Evolutionary conservation across 2,113 vertebrate species (phyloP), one percentile per base, ranked within the genome.

Genomic region (Oryzias curvinotus): DNA sequence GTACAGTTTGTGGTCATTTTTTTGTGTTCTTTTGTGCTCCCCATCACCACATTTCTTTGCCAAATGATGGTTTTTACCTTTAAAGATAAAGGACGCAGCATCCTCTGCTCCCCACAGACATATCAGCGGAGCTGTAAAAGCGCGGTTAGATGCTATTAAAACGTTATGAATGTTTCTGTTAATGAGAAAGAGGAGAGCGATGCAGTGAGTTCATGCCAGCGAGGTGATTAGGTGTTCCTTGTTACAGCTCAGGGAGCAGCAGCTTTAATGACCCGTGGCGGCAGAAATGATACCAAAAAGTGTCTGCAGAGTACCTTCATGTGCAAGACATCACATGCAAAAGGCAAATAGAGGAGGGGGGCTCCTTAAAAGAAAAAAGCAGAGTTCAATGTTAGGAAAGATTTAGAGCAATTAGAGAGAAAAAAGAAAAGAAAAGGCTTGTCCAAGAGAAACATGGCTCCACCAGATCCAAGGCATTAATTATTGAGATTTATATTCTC

Each of bases 261-360:
- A 56, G 80, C 57, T 79, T 82, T 83, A 77, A 84, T 79, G 70
- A 80, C 76, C 78, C 71, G 65, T 57, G 45, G 58, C 68, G 52
- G 68, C 57, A 61, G 30, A 7, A 47, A 0, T 44, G 26, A 75
- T 68, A 77, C 72, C 56, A 71, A 77, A 80, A 82, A 69, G 18
- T 54, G 41, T 61, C 56, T 47, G 3, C 30, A 44, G 5, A 17
- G 47, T 53, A 54, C 2, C n/a, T 21, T 13, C 54, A 23, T 3
- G 26, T 28, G 5, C 26, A 17, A 51, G 21, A 28, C 5, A 5
- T 50, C 10, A 36, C 25, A 17, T 17, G 43, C 18, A 4, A 1
- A 36, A 36, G 36, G 36, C 36, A 36, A 36, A 36, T 10, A 36
- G 36, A 36, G 36, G 8, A 12, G 8, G 4, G 36, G 26, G 26